phyloP scores from a whole-genome alignment of 2,797 vertebrate species.

The Hyperoplus immaculatus region DNA sequence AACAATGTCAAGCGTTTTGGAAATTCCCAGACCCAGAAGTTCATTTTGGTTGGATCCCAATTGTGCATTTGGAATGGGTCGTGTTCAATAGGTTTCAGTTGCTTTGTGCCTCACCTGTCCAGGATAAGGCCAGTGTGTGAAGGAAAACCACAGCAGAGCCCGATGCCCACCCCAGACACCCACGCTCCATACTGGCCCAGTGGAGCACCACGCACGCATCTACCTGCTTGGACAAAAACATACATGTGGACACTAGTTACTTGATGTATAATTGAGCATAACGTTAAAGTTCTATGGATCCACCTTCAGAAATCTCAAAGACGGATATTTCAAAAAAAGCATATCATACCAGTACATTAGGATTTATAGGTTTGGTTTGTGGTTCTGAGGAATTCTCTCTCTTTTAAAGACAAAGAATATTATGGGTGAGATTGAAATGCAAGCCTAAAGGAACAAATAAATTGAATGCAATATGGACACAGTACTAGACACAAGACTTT shows the following conservation, averaged over 20 bases:
- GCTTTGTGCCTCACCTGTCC: constrained; percentile 76
- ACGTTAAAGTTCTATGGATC: neutral
- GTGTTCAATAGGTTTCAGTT: neutral
- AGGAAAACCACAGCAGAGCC: constrained; percentile 78
- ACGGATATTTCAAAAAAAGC: neutral
- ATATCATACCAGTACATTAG: neutral
- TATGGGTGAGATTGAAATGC: neutral
- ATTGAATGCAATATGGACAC: neutral
- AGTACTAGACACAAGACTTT: neutral
- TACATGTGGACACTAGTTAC: neutral
- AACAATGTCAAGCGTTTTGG: too few species aligned
- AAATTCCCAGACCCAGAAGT: neutral
- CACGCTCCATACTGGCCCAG: constrained; percentile 73
- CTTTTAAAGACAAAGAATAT: neutral
- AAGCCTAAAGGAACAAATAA: neutral
- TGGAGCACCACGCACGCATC: constrained; percentile 51
- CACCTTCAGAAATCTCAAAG: neutral
- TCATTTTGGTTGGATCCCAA: neutral
- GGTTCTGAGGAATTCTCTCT: neutral
- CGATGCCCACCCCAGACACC: constrained; percentile 63
- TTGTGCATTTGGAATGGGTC: neutral
- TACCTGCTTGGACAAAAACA: constrained; percentile 64
- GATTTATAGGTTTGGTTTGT: neutral
- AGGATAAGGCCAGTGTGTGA: constrained; percentile 80
- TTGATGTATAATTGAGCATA: neutral